These are phyloP conservation scores for Hypothenemus hampei DNA, from an alignment of 1,140 invertebrate species.

Conservation along the genomic window DNA sequence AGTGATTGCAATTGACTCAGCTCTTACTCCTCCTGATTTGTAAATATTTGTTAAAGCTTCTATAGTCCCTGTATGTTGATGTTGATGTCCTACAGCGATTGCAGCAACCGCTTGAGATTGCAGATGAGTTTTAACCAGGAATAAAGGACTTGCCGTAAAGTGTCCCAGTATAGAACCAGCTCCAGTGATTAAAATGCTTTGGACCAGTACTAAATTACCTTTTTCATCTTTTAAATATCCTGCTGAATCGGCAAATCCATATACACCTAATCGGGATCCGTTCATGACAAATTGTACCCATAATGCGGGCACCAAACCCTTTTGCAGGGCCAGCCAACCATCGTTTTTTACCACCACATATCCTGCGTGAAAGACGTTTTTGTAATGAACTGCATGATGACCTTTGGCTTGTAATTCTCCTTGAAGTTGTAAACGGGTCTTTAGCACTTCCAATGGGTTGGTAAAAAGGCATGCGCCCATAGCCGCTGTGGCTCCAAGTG, in stretches of 20 bases:
- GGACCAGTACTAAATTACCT: slow-evolving; percentile 31
- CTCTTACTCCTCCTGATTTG: slow-evolving; percentile 58
- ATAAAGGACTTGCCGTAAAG: slow-evolving; percentile 65
- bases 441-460: slow-evolving; percentile 77
- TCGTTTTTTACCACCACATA: slow-evolving; percentile 56
- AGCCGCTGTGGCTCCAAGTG: slow-evolving; percentile 37
- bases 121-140: slow-evolving; percentile 86
- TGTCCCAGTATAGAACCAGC: slow-evolving; percentile 33
- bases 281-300: slow-evolving; percentile 55
- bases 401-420: slow-evolving; percentile 75
- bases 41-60: slow-evolving; percentile 67
- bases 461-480: slow-evolving; percentile 51
- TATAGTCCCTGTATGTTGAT: slow-evolving; percentile 64
- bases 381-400: slow-evolving; percentile 49
- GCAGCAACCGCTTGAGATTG: slow-evolving; percentile 69
- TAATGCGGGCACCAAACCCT: slow-evolving; percentile 79
- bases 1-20: neutral
- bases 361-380: slow-evolving; percentile 45
- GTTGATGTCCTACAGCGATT: slow-evolving; percentile 90
- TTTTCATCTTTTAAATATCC: slow-evolving; percentile 32
- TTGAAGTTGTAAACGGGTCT: slow-evolving; percentile 83
- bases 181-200: slow-evolving; percentile 33
- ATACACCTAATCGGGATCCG: slow-evolving; percentile 40
- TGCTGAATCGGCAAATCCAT: slow-evolving; percentile 25
- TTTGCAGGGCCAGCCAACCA: slow-evolving; percentile 72